Percentiles rank a stretch among this genome's conserved stretches.
Evolutionary conservation across 2,797 vertebrate genomes (phyloP).

Genomic region (Crax fasciolata): DNA sequence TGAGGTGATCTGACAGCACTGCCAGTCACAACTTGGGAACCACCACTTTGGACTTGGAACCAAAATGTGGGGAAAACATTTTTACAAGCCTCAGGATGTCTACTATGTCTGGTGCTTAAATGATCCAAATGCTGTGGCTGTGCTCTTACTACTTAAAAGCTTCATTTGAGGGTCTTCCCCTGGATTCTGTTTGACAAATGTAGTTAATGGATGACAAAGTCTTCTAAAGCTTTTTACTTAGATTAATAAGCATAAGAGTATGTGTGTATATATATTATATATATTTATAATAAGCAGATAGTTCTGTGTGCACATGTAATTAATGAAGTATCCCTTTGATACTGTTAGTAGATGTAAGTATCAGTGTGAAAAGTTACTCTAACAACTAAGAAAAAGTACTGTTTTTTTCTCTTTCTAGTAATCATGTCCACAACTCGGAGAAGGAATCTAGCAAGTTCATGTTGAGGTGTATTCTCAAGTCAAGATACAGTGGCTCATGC

Average conservation of each 20-base stretch:
- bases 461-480: constrained; percentile 50
- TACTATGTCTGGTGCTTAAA: background rate
- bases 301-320: background rate
- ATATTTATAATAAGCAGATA: background rate
- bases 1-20: constrained; percentile 53
- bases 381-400: background rate
- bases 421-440: constrained; percentile 47
- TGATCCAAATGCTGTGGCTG: background rate
- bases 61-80: background rate
- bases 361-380: background rate
- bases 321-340: background rate
- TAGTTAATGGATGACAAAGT: background rate
- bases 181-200: background rate
- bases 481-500: background rate
- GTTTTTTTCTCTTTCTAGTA: constrained; percentile 31
- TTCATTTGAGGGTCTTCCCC: background rate
- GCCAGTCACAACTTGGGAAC: constrained; percentile 25
- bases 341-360: background rate
- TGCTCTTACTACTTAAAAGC: background rate
- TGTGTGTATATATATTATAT: background rate
- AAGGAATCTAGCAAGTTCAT: constrained; percentile 19
- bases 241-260: background rate
- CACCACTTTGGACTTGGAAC: background rate
- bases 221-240: background rate
- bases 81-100: background rate